phyloP scores from a whole-genome alignment of 2,797 vertebrate genomes.

The Leptatherina wallacei region DNA sequence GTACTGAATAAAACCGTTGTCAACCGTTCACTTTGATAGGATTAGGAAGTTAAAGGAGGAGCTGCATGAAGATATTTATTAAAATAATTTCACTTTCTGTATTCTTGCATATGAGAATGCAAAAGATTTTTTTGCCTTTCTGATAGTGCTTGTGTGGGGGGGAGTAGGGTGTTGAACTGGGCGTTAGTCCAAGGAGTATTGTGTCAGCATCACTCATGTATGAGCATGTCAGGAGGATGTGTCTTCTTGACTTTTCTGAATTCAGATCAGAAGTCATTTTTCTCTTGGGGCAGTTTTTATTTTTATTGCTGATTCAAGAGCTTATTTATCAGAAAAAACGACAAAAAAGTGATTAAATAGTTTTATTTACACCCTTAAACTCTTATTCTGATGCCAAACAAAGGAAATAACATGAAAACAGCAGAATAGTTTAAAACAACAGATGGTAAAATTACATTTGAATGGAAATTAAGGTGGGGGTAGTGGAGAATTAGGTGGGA shows the following conservation, averaged over 20 bases:
- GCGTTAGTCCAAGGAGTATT: slow-evolving; percentile 30
- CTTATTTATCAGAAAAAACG: neutral
- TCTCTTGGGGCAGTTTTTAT: slow-evolving; percentile 3
- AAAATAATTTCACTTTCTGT: too few relatives aligned
- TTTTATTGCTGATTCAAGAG: neutral
- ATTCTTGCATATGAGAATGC: too few relatives aligned
- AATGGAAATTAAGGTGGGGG: neutral
- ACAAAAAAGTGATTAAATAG: neutral
- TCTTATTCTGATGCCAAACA: neutral
- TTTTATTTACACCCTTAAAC: slow-evolving; percentile 63
- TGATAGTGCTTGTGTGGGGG: too few relatives aligned
- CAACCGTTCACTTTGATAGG: too few relatives aligned
- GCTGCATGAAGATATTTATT: too few relatives aligned
- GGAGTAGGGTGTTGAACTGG: slow-evolving; percentile 11
- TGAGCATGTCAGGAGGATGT: slow-evolving; percentile 51
- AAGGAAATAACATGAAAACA: neutral
- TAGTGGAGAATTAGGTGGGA: slow-evolving; percentile 1
- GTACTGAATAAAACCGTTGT: too few relatives aligned
- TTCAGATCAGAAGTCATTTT: neutral
- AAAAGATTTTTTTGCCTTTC: too few relatives aligned
- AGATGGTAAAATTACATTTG: neutral
- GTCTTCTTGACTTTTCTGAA: slow-evolving; percentile 28
- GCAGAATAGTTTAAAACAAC: neutral
- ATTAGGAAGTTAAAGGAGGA: too few relatives aligned
- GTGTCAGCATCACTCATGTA: slow-evolving; percentile 52